These are phyloP conservation scores for Hippolais icterina DNA, from an alignment of 2,113 vertebrate genomes.

Conservation along the genomic window DNA sequence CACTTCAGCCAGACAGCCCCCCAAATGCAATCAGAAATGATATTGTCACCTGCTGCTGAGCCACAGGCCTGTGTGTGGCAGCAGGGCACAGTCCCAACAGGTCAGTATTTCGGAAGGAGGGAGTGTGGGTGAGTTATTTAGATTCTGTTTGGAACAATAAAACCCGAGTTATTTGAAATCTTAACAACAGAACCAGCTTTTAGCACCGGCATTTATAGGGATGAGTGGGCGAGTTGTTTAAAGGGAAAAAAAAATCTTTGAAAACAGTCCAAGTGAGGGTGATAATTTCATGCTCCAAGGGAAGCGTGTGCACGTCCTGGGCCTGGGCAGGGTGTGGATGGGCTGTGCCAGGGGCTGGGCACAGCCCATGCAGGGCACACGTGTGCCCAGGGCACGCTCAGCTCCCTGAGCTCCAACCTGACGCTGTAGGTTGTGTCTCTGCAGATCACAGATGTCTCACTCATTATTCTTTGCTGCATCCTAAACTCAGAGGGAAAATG, in stretches of 20 bases:
- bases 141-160: conserved; percentile 64
- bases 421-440: background rate
- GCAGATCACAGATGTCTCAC: background rate
- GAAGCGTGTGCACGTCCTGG: background rate
- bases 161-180: conserved; percentile 33
- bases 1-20: background rate
- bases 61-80: background rate
- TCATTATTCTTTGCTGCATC: background rate
- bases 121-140: conserved; percentile 48
- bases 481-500: background rate
- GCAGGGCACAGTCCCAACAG: background rate
- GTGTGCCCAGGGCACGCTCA: background rate
- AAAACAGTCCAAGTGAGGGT: conserved; percentile 47
- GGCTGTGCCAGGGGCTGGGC: background rate
- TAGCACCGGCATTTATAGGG: conserved; percentile 36
- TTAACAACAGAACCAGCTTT: conserved; percentile 56
- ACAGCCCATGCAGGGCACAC: background rate
- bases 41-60: background rate
- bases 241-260: conserved; percentile 3
- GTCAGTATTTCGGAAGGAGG: conserved; percentile 5
- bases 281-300: background rate
- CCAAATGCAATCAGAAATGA: background rate
- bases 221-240: conserved; percentile 61
- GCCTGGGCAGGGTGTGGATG: background rate
- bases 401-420: background rate